Conservation (phyloP, 2,888 invertebrate species). For the Stenchaetothrips biformis region DNA sequence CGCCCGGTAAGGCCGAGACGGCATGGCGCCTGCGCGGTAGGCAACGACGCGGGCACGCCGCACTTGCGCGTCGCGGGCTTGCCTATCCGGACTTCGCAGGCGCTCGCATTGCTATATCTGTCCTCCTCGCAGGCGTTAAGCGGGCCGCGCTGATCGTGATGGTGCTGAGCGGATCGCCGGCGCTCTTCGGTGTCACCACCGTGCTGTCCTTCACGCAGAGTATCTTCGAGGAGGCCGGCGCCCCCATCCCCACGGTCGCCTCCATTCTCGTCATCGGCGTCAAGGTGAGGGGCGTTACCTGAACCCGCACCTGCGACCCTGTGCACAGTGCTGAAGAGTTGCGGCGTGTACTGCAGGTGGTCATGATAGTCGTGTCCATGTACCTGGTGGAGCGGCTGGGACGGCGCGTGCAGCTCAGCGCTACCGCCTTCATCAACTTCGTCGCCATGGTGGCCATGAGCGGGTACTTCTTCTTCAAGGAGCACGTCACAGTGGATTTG, state of each 20-base stretch:
- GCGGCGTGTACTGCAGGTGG: not conserved
- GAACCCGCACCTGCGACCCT: not conserved
- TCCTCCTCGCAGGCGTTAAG: not conserved
- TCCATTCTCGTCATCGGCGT: not conserved
- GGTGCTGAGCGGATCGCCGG: slow-evolving; percentile 2
- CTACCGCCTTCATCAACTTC: slow-evolving; percentile 3
- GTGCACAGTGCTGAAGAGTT: not conserved
- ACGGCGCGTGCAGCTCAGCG: slow-evolving; percentile 9
- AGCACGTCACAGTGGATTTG: not conserved
- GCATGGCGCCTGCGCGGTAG: too few relatives aligned
- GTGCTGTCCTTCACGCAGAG: slow-evolving; percentile 4
- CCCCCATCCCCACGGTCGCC: not conserved
- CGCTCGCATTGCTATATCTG: too few relatives aligned
- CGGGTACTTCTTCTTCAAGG: not conserved
- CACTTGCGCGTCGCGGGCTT: too few relatives aligned
- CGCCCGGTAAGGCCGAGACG: not conserved
- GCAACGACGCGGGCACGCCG: too few relatives aligned
- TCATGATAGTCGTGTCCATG: slow-evolving; percentile 1
- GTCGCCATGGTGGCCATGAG: slow-evolving; percentile 5
- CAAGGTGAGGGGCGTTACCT: not conserved
- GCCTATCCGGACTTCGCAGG: too few relatives aligned
- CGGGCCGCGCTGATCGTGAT: slow-evolving; percentile 1
- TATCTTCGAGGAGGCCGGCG: not conserved
- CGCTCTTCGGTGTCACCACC: slow-evolving; percentile 9
- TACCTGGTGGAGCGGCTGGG: slow-evolving; percentile 8